phyloP scores from a whole-genome alignment of 2,888 invertebrate genomes.

The Drosophila setosimentum region DNA sequence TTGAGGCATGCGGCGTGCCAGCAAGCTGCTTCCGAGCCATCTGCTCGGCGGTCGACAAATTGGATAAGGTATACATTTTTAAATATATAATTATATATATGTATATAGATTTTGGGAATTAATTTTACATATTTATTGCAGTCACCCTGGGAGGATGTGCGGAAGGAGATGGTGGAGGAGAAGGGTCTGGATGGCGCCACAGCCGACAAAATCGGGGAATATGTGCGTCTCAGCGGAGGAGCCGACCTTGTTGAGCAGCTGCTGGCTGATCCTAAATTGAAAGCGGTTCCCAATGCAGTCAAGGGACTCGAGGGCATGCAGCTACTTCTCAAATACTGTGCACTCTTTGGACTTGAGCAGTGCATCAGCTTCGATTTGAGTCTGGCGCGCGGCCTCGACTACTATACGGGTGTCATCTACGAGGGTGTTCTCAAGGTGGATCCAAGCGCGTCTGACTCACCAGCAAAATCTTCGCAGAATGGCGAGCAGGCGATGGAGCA shows the following conservation, averaged over 20 bases:
- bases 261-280: constrained; percentile 88
- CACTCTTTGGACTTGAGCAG: constrained; percentile 91
- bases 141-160: constrained; percentile 97
- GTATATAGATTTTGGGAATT: background rate
- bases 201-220: constrained; percentile 95
- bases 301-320: constrained; percentile 93
- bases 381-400: constrained; percentile 98
- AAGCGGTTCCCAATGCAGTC: constrained; percentile 89
- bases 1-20: constrained; percentile 97
- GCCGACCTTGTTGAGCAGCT: constrained; percentile 91
- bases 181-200: constrained; percentile 92
- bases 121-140: constrained; percentile 78
- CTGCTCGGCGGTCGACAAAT: constrained; percentile 98
- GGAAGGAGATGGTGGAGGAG: constrained; percentile 95
- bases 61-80: constrained; percentile 93
- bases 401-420: constrained; percentile 99
- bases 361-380: constrained; percentile 96
- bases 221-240: constrained; percentile 93
- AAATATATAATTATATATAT: background rate
- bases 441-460: constrained; percentile 51
- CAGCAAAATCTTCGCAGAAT: constrained; percentile 80
- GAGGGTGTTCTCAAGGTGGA: constrained; percentile 95
- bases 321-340: constrained; percentile 93
- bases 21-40: constrained; percentile 95
- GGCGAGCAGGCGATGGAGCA: constrained; percentile 86